Conservation (phyloP, 2,113 vertebrate genomes). For the Copsychus sechellarum region DNA sequence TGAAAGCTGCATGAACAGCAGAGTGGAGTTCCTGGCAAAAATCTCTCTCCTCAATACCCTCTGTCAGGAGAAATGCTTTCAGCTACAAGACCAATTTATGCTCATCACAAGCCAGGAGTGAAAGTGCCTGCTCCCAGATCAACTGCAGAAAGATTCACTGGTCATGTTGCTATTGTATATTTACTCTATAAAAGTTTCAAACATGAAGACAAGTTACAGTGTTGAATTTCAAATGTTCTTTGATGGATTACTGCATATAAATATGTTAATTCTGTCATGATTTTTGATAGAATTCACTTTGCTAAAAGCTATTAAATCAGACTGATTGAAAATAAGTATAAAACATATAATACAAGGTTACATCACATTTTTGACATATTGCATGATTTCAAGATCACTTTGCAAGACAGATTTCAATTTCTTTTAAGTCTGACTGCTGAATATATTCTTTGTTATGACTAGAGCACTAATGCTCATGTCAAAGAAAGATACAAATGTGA, state of each 20-base stretch:
- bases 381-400: neutral
- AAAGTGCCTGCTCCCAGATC: neutral
- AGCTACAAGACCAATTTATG: neutral
- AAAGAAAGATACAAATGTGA: neutral
- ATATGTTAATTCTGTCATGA: neutral
- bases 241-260: neutral
- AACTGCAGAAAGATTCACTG: neutral
- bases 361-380: neutral
- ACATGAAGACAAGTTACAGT: neutral
- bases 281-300: neutral
- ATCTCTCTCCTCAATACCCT: conserved; percentile 18
- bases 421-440: neutral
- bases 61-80: conserved; percentile 19
- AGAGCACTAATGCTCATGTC: neutral
- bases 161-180: neutral
- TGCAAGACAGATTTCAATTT: neutral
- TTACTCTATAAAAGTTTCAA: neutral
- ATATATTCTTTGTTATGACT: neutral
- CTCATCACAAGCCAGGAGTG: neutral
- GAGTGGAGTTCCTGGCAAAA: neutral
- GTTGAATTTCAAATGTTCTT: neutral
- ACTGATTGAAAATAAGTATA: neutral
- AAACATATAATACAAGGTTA: neutral
- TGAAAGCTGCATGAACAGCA: conserved; percentile 9
- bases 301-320: neutral